Conservation (phyloP, 1,140 invertebrate genomes). For the Lepidotrigona ventralis region DNA sequence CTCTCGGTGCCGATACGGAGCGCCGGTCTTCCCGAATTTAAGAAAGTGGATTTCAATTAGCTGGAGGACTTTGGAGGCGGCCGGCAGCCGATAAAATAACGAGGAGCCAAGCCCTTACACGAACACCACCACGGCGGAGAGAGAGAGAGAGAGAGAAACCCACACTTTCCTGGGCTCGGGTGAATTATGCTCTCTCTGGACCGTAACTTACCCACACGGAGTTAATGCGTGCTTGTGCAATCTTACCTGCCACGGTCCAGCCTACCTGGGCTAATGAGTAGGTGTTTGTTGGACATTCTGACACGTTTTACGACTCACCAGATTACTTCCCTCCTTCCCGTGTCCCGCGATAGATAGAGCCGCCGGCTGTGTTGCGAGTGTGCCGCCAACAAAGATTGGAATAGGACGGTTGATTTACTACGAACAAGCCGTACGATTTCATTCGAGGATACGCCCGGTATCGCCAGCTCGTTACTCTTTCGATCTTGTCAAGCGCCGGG, state of each 20-base stretch:
- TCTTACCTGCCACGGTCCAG: conserved; percentile 69
- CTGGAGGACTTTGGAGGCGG: conserved; percentile 53
- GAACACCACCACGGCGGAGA: conserved; percentile 32
- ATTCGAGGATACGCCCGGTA: conserved; percentile 64
- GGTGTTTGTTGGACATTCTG: conserved; percentile 78
- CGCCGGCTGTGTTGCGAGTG: conserved; percentile 59
- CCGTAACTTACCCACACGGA: conserved; percentile 75
- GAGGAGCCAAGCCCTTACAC: conserved; percentile 69
- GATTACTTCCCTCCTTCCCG: conserved; percentile 70
- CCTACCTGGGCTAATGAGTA: conserved; percentile 78
- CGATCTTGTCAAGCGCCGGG: conserved; percentile 43
- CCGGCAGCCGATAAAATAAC: conserved; percentile 71
- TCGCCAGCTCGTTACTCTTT: conserved; percentile 67
- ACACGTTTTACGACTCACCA: conserved; percentile 78
- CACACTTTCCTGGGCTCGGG: conserved; percentile 65
- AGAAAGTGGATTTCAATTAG: conserved; percentile 73
- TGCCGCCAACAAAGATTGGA: conserved; percentile 68
- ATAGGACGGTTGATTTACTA: conserved; percentile 71
- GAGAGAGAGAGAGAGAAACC: conserved; percentile 37
- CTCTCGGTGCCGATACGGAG: conserved; percentile 13
- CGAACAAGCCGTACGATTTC: conserved; percentile 65
- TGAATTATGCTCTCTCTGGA: conserved; percentile 74
- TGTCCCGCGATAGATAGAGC: conserved; percentile 66
- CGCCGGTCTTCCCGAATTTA: conserved; percentile 62
- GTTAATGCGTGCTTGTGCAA: conserved; percentile 76